These are phyloP conservation scores for Carapus acus DNA, from an alignment of 2,797 vertebrate species.

Conservation along the genomic window DNA sequence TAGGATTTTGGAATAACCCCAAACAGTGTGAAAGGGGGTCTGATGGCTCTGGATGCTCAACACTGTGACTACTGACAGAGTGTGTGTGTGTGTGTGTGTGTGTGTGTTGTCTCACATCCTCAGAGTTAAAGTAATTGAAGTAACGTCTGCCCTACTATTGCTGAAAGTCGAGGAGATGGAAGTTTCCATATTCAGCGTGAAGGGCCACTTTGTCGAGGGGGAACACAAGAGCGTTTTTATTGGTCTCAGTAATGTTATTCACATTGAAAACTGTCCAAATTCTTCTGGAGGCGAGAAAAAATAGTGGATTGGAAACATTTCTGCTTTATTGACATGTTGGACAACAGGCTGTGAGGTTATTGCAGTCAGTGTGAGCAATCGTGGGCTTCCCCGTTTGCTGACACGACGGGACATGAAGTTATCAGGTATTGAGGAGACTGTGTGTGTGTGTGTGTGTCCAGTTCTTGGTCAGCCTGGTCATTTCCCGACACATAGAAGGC, in stretches of 20 bases:
- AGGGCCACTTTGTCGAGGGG: slow-evolving; percentile 45
- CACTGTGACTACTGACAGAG: slow-evolving; percentile 5
- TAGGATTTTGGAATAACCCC: background rate
- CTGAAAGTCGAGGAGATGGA: slow-evolving; percentile 28
- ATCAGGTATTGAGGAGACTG: slow-evolving; percentile 29
- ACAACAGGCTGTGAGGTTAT: slow-evolving; percentile 34
- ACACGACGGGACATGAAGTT: slow-evolving; percentile 14
- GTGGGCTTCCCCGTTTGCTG: slow-evolving; percentile 16
- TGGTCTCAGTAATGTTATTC: slow-evolving; percentile 48
- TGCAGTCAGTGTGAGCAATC: slow-evolving; percentile 29
- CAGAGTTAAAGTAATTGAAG: slow-evolving; percentile 20
- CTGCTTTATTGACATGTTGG: slow-evolving; percentile 19
- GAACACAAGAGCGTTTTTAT: slow-evolving; percentile 45
- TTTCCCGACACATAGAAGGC: slow-evolving; percentile 50
- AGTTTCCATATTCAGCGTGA: slow-evolving; percentile 36
- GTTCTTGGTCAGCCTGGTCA: slow-evolving; percentile 28
- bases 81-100: too few species aligned
- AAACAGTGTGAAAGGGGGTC: slow-evolving; percentile 14
- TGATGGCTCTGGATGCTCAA: slow-evolving; percentile 13
- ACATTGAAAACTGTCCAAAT: slow-evolving; percentile 35
- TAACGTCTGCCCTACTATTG: slow-evolving; percentile 23
- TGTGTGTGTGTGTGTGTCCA: background rate
- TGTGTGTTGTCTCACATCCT: slow-evolving; percentile 3
- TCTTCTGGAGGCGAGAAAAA: slow-evolving; percentile 24
- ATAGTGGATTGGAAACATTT: slow-evolving; percentile 37